phyloP scores from a whole-genome alignment of 2,888 invertebrate genomes.

The Brenthis hecate region DNA sequence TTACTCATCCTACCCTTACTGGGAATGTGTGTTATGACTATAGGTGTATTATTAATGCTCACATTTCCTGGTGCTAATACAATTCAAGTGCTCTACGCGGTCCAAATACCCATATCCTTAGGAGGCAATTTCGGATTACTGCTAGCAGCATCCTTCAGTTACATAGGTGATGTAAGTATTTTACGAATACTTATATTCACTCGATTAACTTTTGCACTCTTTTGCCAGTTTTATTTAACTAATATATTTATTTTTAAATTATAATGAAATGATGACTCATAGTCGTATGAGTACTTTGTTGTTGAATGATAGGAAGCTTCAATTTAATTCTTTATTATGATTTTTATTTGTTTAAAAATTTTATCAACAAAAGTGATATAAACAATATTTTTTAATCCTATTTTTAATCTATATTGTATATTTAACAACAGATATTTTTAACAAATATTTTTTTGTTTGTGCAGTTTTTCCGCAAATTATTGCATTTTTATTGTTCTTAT shows the following conservation, averaged over 20 bases:
- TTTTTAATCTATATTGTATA: too few relatives aligned
- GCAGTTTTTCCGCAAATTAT: not conserved
- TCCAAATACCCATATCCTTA: constrained; percentile 85
- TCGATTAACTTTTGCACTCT: not conserved
- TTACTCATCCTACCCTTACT: constrained; percentile 79
- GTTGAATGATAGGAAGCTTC: too few relatives aligned
- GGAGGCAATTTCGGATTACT: constrained; percentile 87
- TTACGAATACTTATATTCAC: not conserved
- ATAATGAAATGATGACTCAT: too few relatives aligned
- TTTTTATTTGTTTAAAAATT: not conserved
- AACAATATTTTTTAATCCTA: too few relatives aligned
- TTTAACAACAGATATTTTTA: not conserved
- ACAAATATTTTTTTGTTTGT: constrained; percentile 9
- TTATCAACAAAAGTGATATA: not conserved
- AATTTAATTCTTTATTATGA: too few relatives aligned
- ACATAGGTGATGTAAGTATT: constrained; percentile 88
- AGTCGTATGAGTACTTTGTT: too few relatives aligned
- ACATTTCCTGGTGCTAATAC: constrained; percentile 71
- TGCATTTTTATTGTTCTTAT: not conserved
- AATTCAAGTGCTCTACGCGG: constrained; percentile 67
- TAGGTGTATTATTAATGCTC: constrained; percentile 70
- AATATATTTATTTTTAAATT: too few relatives aligned
- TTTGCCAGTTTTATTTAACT: not conserved
- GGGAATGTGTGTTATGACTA: constrained; percentile 79
- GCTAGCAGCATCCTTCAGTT: constrained; percentile 89